phyloP scores from a whole-genome alignment of 2,888 invertebrate genomes.

The Latrodectus elegans region DNA sequence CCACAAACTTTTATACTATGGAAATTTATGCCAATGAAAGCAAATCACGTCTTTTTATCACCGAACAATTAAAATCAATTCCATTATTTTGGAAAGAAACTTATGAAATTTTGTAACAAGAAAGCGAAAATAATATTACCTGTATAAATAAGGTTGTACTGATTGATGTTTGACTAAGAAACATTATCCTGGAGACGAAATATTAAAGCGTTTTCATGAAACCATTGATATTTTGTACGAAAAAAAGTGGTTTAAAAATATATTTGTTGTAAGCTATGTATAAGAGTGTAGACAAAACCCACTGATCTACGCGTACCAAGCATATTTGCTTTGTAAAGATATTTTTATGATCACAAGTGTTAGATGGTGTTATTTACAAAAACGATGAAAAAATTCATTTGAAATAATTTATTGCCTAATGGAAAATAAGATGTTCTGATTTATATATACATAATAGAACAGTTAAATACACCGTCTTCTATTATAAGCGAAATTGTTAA shows the following conservation, averaged over 20 bases:
- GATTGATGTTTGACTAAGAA: conserved; percentile 50
- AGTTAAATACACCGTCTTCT: background rate
- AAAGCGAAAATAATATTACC: conserved; percentile 30
- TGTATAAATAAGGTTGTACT: conserved; percentile 46
- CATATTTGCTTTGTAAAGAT: conserved; percentile 65
- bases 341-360: conserved; percentile 64
- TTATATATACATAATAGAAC: background rate
- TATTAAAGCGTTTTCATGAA: conserved; percentile 61
- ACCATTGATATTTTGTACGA: conserved; percentile 66
- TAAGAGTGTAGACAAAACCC: conserved; percentile 57
- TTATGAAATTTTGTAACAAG: conserved; percentile 39
- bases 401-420: conserved; percentile 9
- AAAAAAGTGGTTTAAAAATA: conserved; percentile 60
- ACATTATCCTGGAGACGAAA: conserved; percentile 32
- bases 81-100: conserved; percentile 22
- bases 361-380: conserved; percentile 53
- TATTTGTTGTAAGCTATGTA: conserved; percentile 63
- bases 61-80: conserved; percentile 27
- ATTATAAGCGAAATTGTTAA: background rate
- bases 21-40: conserved; percentile 17
- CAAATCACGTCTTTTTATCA: conserved; percentile 27
- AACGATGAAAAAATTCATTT: conserved; percentile 33
- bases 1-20: conserved; percentile 45
- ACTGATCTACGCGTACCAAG: conserved; percentile 54
- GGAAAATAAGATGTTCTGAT: background rate